Conservation (phyloP, 2,797 vertebrate species). For the Amphiprion clarkii region DNA sequence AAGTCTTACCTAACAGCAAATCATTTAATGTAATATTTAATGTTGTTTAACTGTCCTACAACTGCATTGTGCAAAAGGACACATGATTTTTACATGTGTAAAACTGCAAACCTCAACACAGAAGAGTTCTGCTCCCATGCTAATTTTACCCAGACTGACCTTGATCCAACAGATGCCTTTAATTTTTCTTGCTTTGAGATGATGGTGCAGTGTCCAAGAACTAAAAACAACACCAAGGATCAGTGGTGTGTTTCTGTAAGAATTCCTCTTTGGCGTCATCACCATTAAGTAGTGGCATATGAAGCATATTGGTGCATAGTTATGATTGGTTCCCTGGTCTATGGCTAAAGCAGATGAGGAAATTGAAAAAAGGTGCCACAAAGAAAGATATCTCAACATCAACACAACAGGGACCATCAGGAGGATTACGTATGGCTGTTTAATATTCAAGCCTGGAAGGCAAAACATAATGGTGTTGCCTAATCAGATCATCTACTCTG, state of each 20-base stretch:
- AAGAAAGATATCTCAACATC: constrained; percentile 40
- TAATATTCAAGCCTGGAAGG: constrained; percentile 56
- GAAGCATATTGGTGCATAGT: constrained; percentile 51
- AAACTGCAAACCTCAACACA: constrained; percentile 25
- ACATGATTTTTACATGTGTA: not conserved
- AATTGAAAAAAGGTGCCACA: constrained; percentile 76
- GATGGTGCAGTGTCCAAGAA: constrained; percentile 67
- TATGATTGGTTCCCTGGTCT: constrained; percentile 58
- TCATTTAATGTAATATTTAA: no score
- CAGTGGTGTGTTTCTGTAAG: constrained; percentile 74
- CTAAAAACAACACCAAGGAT: constrained; percentile 79
- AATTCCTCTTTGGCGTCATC: constrained; percentile 81
- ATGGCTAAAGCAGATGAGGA: constrained; percentile 70
- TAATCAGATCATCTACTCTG: constrained; percentile 48
- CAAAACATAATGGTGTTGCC: constrained; percentile 38
- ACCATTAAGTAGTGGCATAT: constrained; percentile 84
- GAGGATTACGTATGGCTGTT: constrained; percentile 56
- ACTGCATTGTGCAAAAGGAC: constrained; percentile 8
- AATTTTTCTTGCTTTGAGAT: constrained; percentile 71
- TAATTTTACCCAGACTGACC: constrained; percentile 55
- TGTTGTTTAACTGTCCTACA: not conserved
- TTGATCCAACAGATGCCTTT: constrained; percentile 75
- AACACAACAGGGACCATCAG: constrained; percentile 42
- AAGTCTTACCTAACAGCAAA: not conserved
- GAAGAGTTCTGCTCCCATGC: constrained; percentile 20